phyloP scores from a whole-genome alignment of 2,888 invertebrate genomes.

The Tinea semifulvella region DNA sequence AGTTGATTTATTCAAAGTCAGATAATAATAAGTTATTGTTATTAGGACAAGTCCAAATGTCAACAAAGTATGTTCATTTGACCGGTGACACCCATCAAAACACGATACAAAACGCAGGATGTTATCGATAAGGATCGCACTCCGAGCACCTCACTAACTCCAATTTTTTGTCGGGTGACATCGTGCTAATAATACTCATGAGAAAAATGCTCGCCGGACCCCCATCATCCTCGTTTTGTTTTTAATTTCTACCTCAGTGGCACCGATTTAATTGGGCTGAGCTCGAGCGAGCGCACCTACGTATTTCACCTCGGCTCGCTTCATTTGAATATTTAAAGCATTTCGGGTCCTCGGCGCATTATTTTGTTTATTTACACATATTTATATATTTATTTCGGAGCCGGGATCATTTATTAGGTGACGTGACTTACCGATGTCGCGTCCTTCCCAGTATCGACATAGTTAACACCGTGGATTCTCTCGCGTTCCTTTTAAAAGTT shows the following conservation, averaged over 20 bases:
- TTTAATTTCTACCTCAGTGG: conserved; percentile 68
- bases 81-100: conserved; percentile 60
- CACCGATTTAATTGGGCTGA: conserved; percentile 67
- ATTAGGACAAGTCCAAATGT: conserved; percentile 29
- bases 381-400: conserved; percentile 63
- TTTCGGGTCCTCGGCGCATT: conserved; percentile 56
- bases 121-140: conserved; percentile 44
- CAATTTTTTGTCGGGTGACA: conserved; percentile 63
- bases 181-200: conserved; percentile 67
- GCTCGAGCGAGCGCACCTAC: conserved; percentile 63
- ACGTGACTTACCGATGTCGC: conserved; percentile 65
- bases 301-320: conserved; percentile 64
- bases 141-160: background rate
- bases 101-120: conserved; percentile 61
- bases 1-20: conserved; percentile 7
- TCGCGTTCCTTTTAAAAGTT: conserved; percentile 63
- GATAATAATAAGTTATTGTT: conserved; percentile 4
- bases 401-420: conserved; percentile 62
- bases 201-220: conserved; percentile 63
- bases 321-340: conserved; percentile 68
- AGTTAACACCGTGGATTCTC: conserved; percentile 62
- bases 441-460: conserved; percentile 65
- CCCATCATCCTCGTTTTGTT: conserved; percentile 63
- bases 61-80: conserved; percentile 45
- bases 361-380: conserved; percentile 65